Evolutionary conservation across 2,113 vertebrate genomes (phyloP).

Genomic region (Myxocyprinus asiaticus): DNA sequence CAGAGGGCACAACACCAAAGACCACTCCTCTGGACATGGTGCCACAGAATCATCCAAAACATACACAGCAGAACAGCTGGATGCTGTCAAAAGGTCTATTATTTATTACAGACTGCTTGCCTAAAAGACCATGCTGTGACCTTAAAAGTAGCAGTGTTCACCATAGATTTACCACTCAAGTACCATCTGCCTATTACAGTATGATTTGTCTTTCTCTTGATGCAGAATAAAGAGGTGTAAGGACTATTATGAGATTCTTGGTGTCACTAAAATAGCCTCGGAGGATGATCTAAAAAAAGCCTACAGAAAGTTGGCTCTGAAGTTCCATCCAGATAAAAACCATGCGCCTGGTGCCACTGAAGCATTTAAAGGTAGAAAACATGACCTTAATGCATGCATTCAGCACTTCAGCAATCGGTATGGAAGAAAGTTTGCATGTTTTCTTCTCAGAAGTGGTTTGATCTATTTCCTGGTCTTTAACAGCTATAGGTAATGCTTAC

Average conservation of each 20-base stretch:
- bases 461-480: conserved; percentile 19
- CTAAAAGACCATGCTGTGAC: neutral
- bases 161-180: neutral
- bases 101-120: neutral
- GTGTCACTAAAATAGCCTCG: conserved; percentile 84
- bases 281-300: conserved; percentile 92
- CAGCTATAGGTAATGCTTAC: conserved; percentile 87
- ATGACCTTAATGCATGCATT: neutral
- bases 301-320: conserved; percentile 77
- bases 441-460: neutral
- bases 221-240: conserved; percentile 94
- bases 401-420: neutral
- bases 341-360: conserved; percentile 81
- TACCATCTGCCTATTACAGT: neutral
- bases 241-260: conserved; percentile 96
- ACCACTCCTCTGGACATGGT: conserved; percentile 65
- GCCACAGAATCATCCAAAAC: conserved; percentile 81
- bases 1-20: conserved; percentile 63
- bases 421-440: neutral
- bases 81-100: conserved; percentile 89
- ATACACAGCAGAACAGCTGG: conserved; percentile 89
- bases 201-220: conserved; percentile 1
- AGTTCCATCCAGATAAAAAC: conserved; percentile 81
- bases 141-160: neutral
- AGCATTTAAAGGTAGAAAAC: conserved; percentile 90